phyloP scores from a whole-genome alignment of 2,888 invertebrate species.

The Pristionchus mayeri region DNA sequence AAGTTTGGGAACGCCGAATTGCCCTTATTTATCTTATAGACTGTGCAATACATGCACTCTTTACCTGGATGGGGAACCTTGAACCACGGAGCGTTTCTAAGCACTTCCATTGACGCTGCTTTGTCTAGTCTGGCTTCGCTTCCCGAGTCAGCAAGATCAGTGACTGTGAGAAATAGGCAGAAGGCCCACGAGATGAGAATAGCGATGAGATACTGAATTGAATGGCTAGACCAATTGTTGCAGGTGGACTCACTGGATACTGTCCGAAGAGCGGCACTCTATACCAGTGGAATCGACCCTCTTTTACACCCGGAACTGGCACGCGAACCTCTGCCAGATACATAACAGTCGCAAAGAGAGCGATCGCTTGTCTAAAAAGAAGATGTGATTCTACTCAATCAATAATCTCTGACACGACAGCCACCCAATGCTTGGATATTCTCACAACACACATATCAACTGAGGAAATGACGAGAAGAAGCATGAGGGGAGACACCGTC shows the following conservation, averaged over 20 bases:
- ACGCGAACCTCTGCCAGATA: constrained; percentile 71
- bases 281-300: constrained; percentile 68
- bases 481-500: too few species aligned
- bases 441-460: constrained; percentile 68
- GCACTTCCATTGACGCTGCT: constrained; percentile 64
- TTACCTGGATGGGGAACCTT: constrained; percentile 71
- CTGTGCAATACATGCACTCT: background rate
- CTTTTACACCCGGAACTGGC: constrained; percentile 67
- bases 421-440: constrained; percentile 73
- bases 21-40: constrained; percentile 55
- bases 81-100: constrained; percentile 68
- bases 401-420: constrained; percentile 67
- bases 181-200: constrained; percentile 73
- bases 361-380: constrained; percentile 67
- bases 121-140: constrained; percentile 74
- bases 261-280: constrained; percentile 71
- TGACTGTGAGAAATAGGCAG: constrained; percentile 71
- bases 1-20: constrained; percentile 71
- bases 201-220: constrained; percentile 72
- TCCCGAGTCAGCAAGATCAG: constrained; percentile 63
- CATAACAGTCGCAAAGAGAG: constrained; percentile 72
- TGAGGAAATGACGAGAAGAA: constrained; percentile 73
- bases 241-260: constrained; percentile 70
- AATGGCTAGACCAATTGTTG: background rate
- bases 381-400: background rate